A percentile compares a stretch with the other conserved stretches of the same genome.
Conservation (phyloP, 2,797 vertebrate species). For the Notamacropus eugenii region DNA sequence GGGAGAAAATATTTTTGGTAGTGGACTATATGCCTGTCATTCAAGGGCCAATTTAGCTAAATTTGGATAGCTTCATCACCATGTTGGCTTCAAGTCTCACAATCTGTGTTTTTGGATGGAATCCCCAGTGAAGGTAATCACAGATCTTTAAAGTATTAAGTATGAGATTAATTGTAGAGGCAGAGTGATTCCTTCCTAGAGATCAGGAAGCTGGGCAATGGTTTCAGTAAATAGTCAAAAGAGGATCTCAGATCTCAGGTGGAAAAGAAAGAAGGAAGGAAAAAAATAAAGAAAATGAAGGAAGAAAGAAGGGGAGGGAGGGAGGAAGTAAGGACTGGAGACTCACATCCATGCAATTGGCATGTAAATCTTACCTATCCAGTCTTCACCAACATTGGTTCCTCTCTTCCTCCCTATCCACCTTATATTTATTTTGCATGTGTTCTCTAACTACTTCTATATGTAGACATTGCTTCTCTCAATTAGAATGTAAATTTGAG, state of each 20-base stretch:
- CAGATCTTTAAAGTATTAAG: background rate
- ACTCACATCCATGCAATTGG: background rate
- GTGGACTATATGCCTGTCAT: background rate
- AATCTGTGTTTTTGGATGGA: background rate
- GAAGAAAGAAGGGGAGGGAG: no score
- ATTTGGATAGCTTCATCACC: background rate
- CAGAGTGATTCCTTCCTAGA: background rate
- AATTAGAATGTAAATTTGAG: background rate
- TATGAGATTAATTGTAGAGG: background rate
- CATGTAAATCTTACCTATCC: background rate
- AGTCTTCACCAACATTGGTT: background rate
- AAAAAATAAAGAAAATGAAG: no score
- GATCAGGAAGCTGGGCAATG: background rate
- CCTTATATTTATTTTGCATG: background rate
- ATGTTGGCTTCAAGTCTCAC: background rate
- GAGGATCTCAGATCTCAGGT: background rate
- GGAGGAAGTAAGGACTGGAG: background rate
- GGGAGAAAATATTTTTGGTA: background rate
- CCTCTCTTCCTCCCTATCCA: background rate
- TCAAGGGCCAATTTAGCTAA: background rate
- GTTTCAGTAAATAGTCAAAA: background rate
- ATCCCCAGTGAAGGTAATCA: background rate
- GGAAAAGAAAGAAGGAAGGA: background rate
- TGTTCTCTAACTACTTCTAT: background rate
- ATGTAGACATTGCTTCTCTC: background rate